A percentile compares a stretch with the other conserved stretches of the same genome.
These are phyloP conservation scores for Hippocampus zosterae DNA, from an alignment of 2,113 vertebrate genomes.

Conservation along the genomic window DNA sequence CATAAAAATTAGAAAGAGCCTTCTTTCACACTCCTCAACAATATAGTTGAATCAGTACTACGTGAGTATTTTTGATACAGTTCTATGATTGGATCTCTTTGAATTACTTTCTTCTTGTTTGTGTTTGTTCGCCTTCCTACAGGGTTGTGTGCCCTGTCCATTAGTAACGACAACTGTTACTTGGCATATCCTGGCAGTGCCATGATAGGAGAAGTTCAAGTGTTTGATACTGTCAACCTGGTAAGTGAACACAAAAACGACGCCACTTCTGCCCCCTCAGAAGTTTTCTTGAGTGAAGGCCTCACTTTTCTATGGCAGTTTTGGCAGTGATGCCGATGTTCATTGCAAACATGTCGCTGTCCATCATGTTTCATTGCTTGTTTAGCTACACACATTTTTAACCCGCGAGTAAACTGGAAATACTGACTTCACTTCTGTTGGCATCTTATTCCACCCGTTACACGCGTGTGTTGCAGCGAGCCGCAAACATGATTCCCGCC, in stretches of 20 bases:
- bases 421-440: no score
- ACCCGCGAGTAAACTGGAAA: not conserved
- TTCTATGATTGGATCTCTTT: not conserved
- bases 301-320: not conserved
- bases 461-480: constrained; percentile 75
- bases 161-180: constrained; percentile 98
- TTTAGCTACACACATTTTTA: not conserved
- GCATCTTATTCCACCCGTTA: constrained; percentile 11
- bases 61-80: not conserved
- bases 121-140: constrained; percentile 44
- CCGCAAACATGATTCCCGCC: constrained; percentile 98
- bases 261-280: no score
- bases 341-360: not conserved
- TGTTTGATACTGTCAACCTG: constrained; percentile 98
- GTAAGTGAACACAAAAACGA: constrained; percentile 63
- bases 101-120: not conserved
- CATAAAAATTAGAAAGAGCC: not conserved
- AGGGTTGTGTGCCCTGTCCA: constrained; percentile 88
- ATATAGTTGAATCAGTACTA: not conserved
- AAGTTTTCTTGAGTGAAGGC: not conserved
- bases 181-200: constrained; percentile 95
- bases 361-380: not conserved
- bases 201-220: constrained; percentile 95
- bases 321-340: not conserved
- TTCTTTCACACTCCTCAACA: not conserved